phyloP scores from a whole-genome alignment of 2,888 invertebrate species.

The Pyralis farinalis region DNA sequence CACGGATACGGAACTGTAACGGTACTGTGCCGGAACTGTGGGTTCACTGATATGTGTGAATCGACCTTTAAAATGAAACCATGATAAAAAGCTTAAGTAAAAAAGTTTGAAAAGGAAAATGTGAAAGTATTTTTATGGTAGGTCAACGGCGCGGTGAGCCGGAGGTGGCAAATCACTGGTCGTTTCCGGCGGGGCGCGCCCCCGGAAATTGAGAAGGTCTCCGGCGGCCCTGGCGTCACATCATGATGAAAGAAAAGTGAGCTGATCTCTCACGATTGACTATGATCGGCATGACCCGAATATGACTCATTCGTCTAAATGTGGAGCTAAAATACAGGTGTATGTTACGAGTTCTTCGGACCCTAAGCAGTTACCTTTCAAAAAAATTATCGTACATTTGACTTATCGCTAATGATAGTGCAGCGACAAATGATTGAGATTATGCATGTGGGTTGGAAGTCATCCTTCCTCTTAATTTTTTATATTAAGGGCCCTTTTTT shows the following conservation, averaged over 20 bases:
- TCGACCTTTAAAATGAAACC: background rate
- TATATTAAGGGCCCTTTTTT: no score
- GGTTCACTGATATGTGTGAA: no score
- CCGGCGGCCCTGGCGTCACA: conserved; percentile 29
- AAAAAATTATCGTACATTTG: background rate
- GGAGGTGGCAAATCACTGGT: conserved; percentile 59
- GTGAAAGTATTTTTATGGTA: conserved; percentile 32
- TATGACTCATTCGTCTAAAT: no score
- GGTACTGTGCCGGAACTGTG: no score
- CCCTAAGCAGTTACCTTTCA: background rate
- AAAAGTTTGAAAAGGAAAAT: conserved; percentile 15
- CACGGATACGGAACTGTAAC: no score
- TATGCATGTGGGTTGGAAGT: no score
- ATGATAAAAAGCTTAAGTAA: conserved; percentile 1
- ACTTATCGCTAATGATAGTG: background rate
- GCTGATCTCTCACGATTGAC: conserved; percentile 30
- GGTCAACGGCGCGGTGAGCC: conserved; percentile 38
- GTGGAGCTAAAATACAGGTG: no score
- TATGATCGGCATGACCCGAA: conserved; percentile 10
- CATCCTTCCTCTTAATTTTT: no score
- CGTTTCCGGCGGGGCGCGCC: conserved; percentile 48
- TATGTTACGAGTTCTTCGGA: no score
- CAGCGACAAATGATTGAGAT: no score
- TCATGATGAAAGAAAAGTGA: conserved; percentile 25
- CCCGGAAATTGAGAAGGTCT: conserved; percentile 57